Base-by-base conservation (phyloP, 2,797 vertebrate species). In the Salmo trutta region DNA sequence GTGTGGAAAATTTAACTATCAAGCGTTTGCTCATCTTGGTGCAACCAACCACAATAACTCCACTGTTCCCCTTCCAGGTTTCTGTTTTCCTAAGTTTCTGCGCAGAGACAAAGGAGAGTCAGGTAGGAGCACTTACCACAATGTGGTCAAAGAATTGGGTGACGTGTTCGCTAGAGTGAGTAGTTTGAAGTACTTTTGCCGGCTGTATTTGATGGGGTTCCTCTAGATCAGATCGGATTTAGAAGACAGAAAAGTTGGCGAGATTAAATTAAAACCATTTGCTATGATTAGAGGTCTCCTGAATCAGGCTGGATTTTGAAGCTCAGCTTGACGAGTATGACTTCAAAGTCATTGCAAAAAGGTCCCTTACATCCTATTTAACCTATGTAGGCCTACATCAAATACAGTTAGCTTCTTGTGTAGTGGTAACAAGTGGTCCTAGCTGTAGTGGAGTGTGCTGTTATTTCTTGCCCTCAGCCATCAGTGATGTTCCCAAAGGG, bases 31-130 rank as follows among this genome's bases (percentile, higher is more conserved):
- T 66, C 24, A 16, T 66, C 16, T 41, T 69, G 17, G 19, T 66
- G 67, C 21, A 19, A 51, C 15, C 73, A 41, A 64, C 41, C 47
- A 47, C 41, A 47, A 27, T 56, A 73, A 73, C 52, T 27, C 24
- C 15, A 47, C 10, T 51, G 73, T 91, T 88, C 83, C 84, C 82
- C 82, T 59, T 85, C 33, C 86, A 92, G 91, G 87, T 75, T 82
- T 87, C 84, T 91, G 90, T 82, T 72, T 90, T 81, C 74, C 85
- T 75, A 86, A 77, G 27, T 82, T 91, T 64, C 75, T n/a, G 47
- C 78, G 73, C 69, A 81, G 78, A 75, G 62, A 52, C 78, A 87
- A 53, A 75, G 84, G 75, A 29, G 73, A 78, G 29, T 75, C 88
- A 90, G 91, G 89, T 91, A 89, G 81, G 86, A 82, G 70, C 87